phyloP scores from a whole-genome alignment of 2,113 vertebrate genomes.

The Spea bombifrons region DNA sequence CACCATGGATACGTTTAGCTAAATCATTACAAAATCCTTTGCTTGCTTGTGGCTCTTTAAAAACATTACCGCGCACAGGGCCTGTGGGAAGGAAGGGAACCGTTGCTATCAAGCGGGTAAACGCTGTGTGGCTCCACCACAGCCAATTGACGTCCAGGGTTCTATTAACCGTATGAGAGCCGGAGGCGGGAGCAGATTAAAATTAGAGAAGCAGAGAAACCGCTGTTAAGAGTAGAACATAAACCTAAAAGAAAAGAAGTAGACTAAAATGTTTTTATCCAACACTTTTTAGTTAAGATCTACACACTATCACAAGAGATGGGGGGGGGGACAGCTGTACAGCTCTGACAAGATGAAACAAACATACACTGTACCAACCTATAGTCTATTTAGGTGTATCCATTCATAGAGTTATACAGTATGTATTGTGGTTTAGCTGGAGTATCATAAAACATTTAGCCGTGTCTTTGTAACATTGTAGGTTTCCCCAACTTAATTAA shows the following conservation, averaged over 20 bases:
- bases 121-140: conserved; percentile 14
- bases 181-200: conserved; percentile 29
- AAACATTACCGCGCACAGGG: conserved; percentile 12
- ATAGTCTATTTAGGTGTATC: too few relatives aligned
- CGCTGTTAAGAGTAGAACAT: too few relatives aligned
- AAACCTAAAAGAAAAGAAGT: too few relatives aligned
- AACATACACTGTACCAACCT: not conserved
- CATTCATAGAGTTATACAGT: too few relatives aligned
- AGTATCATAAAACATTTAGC: too few relatives aligned
- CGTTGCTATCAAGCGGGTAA: conserved; percentile 38
- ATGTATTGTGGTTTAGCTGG: too few relatives aligned
- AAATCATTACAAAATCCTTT: too few relatives aligned
- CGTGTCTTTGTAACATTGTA: too few relatives aligned
- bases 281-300: too few relatives aligned
- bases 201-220: conserved; percentile 6
- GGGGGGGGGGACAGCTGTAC: not conserved
- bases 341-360: not conserved
- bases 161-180: conserved; percentile 11
- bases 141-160: conserved; percentile 1
- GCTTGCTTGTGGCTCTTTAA: conserved; percentile 27
- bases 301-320: not conserved
- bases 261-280: too few relatives aligned
- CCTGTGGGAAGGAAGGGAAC: conserved; percentile 11
- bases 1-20: not conserved
- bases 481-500: too few relatives aligned